Conservation (phyloP, 2,888 invertebrate genomes). For the Rapana venosa region DNA sequence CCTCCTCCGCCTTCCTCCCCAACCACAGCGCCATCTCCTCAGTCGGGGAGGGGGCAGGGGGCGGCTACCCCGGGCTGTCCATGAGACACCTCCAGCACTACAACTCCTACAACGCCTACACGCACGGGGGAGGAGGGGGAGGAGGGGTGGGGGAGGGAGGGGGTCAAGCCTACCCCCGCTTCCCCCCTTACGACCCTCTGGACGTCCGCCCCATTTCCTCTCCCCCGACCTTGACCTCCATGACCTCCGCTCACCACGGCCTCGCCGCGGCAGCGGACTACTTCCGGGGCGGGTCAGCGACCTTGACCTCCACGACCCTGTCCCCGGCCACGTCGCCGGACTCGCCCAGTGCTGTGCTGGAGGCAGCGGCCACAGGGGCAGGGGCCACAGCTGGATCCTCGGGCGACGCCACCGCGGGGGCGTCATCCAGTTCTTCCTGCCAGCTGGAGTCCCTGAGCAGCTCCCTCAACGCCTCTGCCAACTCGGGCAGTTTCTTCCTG, state of each 20-base stretch:
- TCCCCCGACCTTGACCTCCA: constrained; percentile 26
- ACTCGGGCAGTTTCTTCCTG: not conserved
- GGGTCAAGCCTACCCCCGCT: constrained; percentile 46
- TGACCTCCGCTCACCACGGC: constrained; percentile 19
- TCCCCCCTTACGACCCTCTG: constrained; percentile 49
- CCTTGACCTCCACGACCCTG: not conserved
- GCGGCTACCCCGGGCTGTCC: not conserved
- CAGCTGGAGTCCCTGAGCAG: not conserved
- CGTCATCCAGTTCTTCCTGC: not conserved
- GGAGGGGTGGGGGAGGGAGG: constrained; percentile 29
- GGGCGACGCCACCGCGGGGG: not conserved
- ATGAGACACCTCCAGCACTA: constrained; percentile 38
- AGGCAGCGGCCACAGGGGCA: not conserved
- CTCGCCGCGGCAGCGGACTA: constrained; percentile 32
- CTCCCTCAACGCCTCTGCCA: constrained; percentile 15
- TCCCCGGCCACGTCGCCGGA: constrained; percentile 4
- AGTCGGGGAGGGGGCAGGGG: not conserved
- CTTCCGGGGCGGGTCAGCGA: constrained; percentile 4
- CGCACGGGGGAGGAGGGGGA: not conserved
- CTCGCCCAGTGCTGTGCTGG: not conserved
- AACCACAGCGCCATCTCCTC: not conserved
- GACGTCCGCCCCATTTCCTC: constrained; percentile 44
- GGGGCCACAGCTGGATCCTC: not conserved
- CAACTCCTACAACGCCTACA: constrained; percentile 39
- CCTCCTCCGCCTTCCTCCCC: not conserved